Evolutionary conservation across 2,888 invertebrate genomes (phyloP).

Genomic region (Labia minor): DNA sequence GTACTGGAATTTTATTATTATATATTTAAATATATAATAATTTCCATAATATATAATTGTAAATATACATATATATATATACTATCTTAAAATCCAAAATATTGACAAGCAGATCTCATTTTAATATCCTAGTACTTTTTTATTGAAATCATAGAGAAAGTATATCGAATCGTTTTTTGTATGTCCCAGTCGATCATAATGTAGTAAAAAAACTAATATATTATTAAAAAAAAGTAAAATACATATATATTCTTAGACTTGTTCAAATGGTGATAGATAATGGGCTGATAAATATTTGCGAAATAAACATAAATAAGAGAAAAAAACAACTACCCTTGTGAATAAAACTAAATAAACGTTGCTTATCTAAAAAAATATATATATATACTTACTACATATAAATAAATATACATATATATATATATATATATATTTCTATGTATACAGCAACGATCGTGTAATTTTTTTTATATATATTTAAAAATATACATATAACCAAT

Average conservation of each 20-base stretch:
- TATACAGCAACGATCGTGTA: constrained; percentile 25
- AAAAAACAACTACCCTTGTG: not conserved
- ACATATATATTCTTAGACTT: not conserved
- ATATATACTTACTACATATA: constrained; percentile 23
- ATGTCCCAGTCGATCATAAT: not conserved
- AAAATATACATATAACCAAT: too few relatives aligned
- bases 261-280: not conserved
- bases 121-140: not conserved
- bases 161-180: not conserved
- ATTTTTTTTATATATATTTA: constrained; percentile 27
- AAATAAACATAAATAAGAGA: not conserved
- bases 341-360: too few relatives aligned
- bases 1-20: constrained; percentile 20
- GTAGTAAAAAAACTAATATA: not conserved
- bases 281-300: not conserved
- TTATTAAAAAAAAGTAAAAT: not conserved
- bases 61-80: not conserved
- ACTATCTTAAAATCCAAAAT: not conserved
- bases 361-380: constrained; percentile 23
- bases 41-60: too few relatives aligned
- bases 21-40: too few relatives aligned
- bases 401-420: constrained; percentile 24
- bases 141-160: not conserved
- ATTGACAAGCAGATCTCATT: constrained; percentile 23
- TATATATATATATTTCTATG: too few relatives aligned